Evolutionary conservation across 2,113 vertebrate species (phyloP).

Genomic region (Cacatua alba): DNA sequence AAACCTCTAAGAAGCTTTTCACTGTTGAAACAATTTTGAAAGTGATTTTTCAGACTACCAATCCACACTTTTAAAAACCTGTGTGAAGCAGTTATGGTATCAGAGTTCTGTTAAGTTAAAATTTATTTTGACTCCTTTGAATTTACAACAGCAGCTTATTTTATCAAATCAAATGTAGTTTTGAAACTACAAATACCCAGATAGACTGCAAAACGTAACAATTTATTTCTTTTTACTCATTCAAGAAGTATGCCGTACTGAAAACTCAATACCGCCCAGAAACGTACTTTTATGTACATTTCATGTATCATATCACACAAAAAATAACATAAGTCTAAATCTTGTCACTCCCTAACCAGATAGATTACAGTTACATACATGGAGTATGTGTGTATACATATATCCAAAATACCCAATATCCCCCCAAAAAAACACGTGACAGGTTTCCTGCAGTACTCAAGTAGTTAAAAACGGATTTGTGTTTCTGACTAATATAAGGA

Average conservation of each 20-base stretch:
- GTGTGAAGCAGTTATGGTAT: not conserved
- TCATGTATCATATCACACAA: not conserved
- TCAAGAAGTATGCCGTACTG: not conserved
- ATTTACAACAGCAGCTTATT: not conserved
- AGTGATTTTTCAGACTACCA: not conserved
- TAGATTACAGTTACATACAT: not conserved
- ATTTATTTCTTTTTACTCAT: not conserved
- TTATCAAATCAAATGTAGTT: not conserved
- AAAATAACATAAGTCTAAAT: not conserved
- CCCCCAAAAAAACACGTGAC: not conserved
- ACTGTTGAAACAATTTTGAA: not conserved
- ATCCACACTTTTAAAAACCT: not conserved
- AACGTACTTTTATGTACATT: not conserved
- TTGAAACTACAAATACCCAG: not conserved
- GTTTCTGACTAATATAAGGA: not conserved
- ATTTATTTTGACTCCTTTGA: not conserved
- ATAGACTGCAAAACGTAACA: not conserved
- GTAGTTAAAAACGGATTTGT: not conserved
- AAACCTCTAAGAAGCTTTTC: not conserved
- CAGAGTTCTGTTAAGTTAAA: not conserved
- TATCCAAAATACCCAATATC: not conserved
- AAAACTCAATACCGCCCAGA: not conserved
- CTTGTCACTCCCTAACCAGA: not conserved
- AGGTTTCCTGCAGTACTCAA: not conserved
- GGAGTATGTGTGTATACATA: not conserved